A percentile compares a stretch with the other conserved stretches of the same genome.
Conservation (phyloP, 2,888 invertebrate species). For the Leptura quadrifasciata region DNA sequence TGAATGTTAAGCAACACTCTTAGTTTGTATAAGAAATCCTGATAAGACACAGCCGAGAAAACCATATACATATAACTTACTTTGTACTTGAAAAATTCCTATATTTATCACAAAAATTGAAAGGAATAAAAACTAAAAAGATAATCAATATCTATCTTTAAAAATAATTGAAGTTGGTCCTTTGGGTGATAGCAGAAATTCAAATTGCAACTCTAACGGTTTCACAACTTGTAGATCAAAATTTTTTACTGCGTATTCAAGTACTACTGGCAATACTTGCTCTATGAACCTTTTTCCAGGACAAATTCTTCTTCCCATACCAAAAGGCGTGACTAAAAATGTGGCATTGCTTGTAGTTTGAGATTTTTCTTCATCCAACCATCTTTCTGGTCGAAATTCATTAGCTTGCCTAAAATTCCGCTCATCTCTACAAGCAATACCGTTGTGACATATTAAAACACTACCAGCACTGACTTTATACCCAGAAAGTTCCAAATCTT, state of each 20-base stretch:
- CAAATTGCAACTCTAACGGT: slow-evolving; percentile 85
- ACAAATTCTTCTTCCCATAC: slow-evolving; percentile 86
- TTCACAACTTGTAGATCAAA: slow-evolving; percentile 82
- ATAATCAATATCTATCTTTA: slow-evolving; percentile 74
- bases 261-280: slow-evolving; percentile 82
- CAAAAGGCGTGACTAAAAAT: slow-evolving; percentile 86
- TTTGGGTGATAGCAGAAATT: slow-evolving; percentile 87
- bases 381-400: slow-evolving; percentile 86
- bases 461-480: slow-evolving; percentile 85
- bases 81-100: slow-evolving; percentile 48
- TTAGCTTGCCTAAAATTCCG: slow-evolving; percentile 84
- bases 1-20: slow-evolving; percentile 37
- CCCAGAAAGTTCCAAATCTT: slow-evolving; percentile 82
- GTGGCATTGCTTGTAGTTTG: slow-evolving; percentile 75
- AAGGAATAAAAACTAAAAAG: slow-evolving; percentile 32
- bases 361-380: slow-evolving; percentile 76
- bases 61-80: slow-evolving; percentile 35
- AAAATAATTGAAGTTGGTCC: slow-evolving; percentile 83
- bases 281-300: slow-evolving; percentile 91
- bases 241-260: slow-evolving; percentile 81
- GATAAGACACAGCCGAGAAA: slow-evolving; percentile 52
- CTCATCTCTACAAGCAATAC: slow-evolving; percentile 86
- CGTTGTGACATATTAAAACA: slow-evolving; percentile 87
- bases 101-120: slow-evolving; percentile 41
- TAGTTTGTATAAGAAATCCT: slow-evolving; percentile 51